These are phyloP conservation scores for Brachionus rubens DNA, from an alignment of 1,140 invertebrate species.

Conservation along the genomic window DNA sequence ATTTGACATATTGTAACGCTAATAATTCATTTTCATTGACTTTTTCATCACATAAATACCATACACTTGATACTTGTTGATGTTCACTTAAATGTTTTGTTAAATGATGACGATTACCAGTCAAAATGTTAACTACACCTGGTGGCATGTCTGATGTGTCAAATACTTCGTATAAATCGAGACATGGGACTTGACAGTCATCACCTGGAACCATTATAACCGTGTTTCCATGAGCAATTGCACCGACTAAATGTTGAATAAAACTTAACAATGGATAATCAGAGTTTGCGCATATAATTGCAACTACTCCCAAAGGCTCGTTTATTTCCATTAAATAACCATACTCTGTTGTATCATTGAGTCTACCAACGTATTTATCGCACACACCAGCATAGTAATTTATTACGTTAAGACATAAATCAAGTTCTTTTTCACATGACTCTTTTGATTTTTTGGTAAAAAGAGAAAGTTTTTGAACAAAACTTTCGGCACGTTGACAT, in stretches of 20 bases:
- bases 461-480: constrained; percentile 52
- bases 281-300: constrained; percentile 60
- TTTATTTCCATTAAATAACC: constrained; percentile 60
- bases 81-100: constrained; percentile 60
- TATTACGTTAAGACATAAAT: constrained; percentile 57
- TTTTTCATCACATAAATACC: constrained; percentile 58
- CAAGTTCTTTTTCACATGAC: constrained; percentile 56
- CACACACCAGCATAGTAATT: constrained; percentile 62
- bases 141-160: constrained; percentile 63
- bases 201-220: constrained; percentile 62
- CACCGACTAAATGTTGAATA: constrained; percentile 60
- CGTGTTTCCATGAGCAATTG: constrained; percentile 61
- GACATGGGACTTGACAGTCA: constrained; percentile 56
- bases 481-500: constrained; percentile 55
- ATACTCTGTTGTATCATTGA: constrained; percentile 62
- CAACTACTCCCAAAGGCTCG: constrained; percentile 63
- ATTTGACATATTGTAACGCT: constrained; percentile 36
- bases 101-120: constrained; percentile 60
- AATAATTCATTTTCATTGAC: constrained; percentile 59
- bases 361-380: constrained; percentile 61
- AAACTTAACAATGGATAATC: constrained; percentile 59
- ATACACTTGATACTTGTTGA: constrained; percentile 61
- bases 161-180: constrained; percentile 62
- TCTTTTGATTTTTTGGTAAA: constrained; percentile 53
- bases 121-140: constrained; percentile 63